These are phyloP conservation scores for Shargacucullia verbasci DNA, from an alignment of 2,888 invertebrate genomes.

Conservation along the genomic window DNA sequence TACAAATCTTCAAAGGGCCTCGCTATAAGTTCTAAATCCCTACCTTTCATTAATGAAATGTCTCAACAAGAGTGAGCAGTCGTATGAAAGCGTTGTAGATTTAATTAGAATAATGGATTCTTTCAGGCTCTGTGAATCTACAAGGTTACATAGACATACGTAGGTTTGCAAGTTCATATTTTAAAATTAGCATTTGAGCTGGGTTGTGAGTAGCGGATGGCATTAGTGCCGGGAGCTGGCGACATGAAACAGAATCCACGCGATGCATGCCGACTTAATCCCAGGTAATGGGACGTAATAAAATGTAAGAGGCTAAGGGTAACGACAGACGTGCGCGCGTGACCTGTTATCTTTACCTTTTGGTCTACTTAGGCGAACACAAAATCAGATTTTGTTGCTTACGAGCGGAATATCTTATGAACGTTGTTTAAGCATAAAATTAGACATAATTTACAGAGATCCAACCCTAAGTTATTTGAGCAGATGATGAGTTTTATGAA, in stretches of 20 bases:
- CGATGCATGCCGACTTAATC: conserved; percentile 83
- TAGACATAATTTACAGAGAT: conserved; percentile 19
- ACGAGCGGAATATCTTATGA: conserved; percentile 41
- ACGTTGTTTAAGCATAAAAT: conserved; percentile 34
- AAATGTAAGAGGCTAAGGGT: conserved; percentile 85
- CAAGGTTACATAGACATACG: conserved; percentile 60
- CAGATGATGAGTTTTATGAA: conserved; percentile 22
- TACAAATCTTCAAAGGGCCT: conserved; percentile 42
- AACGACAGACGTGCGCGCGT: conserved; percentile 86
- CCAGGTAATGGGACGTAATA: conserved; percentile 85
- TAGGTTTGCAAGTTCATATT: conserved; percentile 62
- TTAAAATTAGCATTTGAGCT: conserved; percentile 68
- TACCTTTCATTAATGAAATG: conserved; percentile 49
- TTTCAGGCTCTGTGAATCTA: conserved; percentile 61
- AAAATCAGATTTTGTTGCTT: conserved; percentile 70
- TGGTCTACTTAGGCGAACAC: conserved; percentile 72
- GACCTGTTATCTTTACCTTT: conserved; percentile 81
- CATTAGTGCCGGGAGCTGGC: conserved; percentile 69
- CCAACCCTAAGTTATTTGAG: conserved; percentile 3
- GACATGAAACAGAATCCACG: conserved; percentile 78
- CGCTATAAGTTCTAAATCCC: conserved; percentile 39
- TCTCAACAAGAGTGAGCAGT: conserved; percentile 58
- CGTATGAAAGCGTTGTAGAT: conserved; percentile 47
- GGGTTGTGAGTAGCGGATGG: conserved; percentile 65
- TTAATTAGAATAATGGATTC: conserved; percentile 67